Conservation (phyloP, 2,113 vertebrate species). For the Dicaeum eximium region DNA sequence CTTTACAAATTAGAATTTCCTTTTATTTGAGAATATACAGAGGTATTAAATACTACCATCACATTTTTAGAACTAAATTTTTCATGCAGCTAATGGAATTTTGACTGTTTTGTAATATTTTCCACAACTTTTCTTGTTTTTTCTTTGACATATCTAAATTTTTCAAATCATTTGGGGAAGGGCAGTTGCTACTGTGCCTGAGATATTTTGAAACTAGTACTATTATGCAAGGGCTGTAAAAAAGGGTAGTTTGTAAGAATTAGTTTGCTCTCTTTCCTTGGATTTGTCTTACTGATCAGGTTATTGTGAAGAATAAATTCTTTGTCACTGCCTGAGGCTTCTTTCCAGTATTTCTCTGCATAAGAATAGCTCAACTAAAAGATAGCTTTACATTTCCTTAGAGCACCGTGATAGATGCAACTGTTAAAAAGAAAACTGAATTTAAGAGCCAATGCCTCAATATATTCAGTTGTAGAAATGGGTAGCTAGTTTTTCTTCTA, state of each 20-base stretch:
- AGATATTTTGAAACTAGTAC: not conserved
- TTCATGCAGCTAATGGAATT: not conserved
- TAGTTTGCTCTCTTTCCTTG: not conserved
- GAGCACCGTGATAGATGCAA: not conserved
- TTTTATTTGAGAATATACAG: not conserved
- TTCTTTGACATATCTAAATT: not conserved
- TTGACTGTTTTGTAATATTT: not conserved
- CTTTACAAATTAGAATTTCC: not conserved
- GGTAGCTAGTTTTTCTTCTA: not conserved
- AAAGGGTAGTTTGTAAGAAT: not conserved
- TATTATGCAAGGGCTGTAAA: not conserved
- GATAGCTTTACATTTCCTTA: not conserved
- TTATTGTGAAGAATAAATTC: not conserved
- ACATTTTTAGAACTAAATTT: not conserved
- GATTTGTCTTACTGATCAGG: not conserved
- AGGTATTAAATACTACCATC: not conserved
- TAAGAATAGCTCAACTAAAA: not conserved
- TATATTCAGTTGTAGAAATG: not conserved
- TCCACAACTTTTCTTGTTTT: not conserved
- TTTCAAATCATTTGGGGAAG: not conserved
- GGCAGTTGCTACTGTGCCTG: not conserved
- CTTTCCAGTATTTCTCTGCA: not conserved
- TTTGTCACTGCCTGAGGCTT: not conserved
- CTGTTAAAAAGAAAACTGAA: not conserved
- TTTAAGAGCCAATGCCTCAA: not conserved